A percentile compares a stretch with the other conserved stretches of the same genome.
phyloP scores from a whole-genome alignment of 2,888 invertebrate genomes.

The Pteria penguin region DNA sequence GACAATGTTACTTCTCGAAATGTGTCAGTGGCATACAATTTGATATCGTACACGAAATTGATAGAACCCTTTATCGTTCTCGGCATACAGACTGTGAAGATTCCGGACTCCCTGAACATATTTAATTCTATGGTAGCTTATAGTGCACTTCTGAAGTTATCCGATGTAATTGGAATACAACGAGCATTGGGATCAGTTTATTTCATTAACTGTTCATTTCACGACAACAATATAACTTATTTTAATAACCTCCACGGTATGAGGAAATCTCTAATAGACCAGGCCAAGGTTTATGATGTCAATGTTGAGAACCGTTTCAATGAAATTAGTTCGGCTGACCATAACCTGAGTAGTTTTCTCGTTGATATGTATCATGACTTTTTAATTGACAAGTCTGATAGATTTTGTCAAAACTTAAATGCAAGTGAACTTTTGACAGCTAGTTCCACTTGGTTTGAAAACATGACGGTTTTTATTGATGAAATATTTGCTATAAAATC shows the following conservation, averaged over 20 bases:
- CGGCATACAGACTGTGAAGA: neutral
- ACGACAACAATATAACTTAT: neutral
- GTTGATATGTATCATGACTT: neutral
- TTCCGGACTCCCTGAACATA: neutral
- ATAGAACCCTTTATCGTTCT: conserved; percentile 3
- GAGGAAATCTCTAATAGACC: neutral
- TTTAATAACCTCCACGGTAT: conserved; percentile 9
- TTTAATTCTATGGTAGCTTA: neutral
- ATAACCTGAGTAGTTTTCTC: neutral
- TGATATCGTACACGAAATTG: conserved; percentile 15
- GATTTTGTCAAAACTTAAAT: neutral
- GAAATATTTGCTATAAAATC: conserved; percentile 4
- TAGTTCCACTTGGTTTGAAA: conserved; percentile 27
- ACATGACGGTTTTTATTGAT: conserved; percentile 26
- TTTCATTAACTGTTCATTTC: conserved; percentile 15
- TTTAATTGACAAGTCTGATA: neutral
- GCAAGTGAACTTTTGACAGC: neutral
- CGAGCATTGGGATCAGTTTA: conserved; percentile 19
- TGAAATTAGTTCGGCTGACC: neutral
- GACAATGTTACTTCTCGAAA: neutral
- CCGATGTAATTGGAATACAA: conserved; percentile 25
- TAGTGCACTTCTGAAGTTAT: conserved; percentile 3
- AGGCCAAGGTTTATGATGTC: neutral
- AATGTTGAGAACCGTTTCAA: neutral
- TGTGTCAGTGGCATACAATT: neutral